These are phyloP conservation scores for Aphaenogaster rudis DNA, from an alignment of 1,140 invertebrate species.

Conservation along the genomic window DNA sequence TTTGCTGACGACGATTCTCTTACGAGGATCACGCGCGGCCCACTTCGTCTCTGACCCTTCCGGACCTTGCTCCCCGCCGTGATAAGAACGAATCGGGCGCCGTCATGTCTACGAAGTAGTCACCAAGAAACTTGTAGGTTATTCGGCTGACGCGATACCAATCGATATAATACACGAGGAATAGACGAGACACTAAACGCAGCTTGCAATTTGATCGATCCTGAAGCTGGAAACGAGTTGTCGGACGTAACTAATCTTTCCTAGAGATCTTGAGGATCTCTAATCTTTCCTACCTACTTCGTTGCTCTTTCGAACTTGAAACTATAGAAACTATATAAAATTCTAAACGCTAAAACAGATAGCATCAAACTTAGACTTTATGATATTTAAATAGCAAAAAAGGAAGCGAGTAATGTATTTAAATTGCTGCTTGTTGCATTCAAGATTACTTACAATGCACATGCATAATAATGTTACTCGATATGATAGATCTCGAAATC, in stretches of 20 bases:
- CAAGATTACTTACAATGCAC: background rate
- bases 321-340: background rate
- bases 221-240: background rate
- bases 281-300: background rate
- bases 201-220: background rate
- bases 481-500: too few relatives aligned
- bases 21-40: constrained; percentile 62
- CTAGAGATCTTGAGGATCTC: too few relatives aligned
- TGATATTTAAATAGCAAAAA: background rate
- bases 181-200: background rate
- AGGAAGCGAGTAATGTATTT: background rate
- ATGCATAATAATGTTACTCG: background rate
- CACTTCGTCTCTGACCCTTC: constrained; percentile 42
- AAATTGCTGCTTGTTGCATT: background rate
- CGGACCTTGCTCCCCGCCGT: background rate
- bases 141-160: background rate
- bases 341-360: background rate
- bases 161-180: constrained; percentile 10
- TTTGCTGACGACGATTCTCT: constrained; percentile 47
- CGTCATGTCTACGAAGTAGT: constrained; percentile 33
- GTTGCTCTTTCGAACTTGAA: background rate
- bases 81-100: background rate
- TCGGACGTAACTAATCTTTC: background rate
- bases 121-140: background rate
- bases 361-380: background rate